phyloP scores from a whole-genome alignment of 2,797 vertebrate species.

The Phyllotis vaccarum region DNA sequence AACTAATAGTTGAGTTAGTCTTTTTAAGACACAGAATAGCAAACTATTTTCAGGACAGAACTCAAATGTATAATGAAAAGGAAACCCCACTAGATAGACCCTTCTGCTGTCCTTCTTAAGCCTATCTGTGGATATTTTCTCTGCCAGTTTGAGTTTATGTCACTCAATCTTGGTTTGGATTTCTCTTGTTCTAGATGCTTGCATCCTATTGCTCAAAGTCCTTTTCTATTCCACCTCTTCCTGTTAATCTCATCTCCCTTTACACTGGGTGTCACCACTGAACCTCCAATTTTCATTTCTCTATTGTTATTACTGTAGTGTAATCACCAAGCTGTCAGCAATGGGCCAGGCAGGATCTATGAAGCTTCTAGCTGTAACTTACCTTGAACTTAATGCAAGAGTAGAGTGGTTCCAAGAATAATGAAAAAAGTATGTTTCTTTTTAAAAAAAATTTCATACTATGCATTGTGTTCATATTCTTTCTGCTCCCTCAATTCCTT shows the following conservation, averaged over 20 bases:
- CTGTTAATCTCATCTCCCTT: background rate
- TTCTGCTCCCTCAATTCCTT: background rate
- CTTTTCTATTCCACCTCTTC: background rate
- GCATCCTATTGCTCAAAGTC: background rate
- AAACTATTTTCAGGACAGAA: background rate
- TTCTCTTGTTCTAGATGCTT: background rate
- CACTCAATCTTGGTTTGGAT: background rate
- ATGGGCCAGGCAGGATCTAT: background rate
- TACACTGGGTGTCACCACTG: background rate
- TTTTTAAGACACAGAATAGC: background rate
- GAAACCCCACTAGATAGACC: background rate
- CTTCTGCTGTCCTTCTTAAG: background rate
- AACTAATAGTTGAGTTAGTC: background rate
- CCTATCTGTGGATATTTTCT: background rate
- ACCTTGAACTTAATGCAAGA: background rate
- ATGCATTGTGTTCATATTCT: too few relatives aligned
- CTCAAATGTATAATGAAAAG: background rate
- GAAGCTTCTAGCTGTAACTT: background rate
- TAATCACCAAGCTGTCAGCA: background rate
- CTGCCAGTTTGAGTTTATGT: background rate
- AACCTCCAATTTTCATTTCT: background rate
- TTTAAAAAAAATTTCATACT: background rate
- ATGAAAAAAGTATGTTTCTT: background rate
- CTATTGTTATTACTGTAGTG: background rate
- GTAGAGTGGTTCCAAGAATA: background rate